Percentiles rank a stretch among this genome's conserved stretches.
phyloP scores from a whole-genome alignment of 2,888 invertebrate genomes.

The Philhelius pedissequus region DNA sequence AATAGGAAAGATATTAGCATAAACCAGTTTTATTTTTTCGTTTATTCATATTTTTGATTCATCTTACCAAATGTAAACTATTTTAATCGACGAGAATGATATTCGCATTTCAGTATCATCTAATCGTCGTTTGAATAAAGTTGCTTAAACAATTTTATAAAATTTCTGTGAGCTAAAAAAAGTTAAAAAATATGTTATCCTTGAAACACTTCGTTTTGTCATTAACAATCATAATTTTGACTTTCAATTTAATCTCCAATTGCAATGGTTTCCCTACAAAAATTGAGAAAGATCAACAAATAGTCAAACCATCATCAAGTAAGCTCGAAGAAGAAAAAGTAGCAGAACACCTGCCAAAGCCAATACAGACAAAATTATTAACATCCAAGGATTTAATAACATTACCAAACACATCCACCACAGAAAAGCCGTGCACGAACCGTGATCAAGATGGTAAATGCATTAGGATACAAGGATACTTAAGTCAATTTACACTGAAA shows the following conservation, averaged over 20 bases:
- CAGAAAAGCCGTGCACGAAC: not conserved
- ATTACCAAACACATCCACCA: not conserved
- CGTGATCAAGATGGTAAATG: not conserved
- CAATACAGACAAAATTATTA: not conserved
- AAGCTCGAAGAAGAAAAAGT: not conserved
- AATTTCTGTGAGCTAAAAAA: not conserved
- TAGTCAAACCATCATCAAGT: not conserved
- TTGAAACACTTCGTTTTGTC: not conserved
- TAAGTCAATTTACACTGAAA: not conserved
- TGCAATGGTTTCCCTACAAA: not conserved
- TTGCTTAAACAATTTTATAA: not conserved
- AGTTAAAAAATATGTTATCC: not conserved
- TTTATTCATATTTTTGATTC: not conserved
- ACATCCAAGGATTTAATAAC: slow-evolving; percentile 14
- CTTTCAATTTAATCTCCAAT: not conserved
- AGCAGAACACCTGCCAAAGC: not conserved
- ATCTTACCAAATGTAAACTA: not conserved
- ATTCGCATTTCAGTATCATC: not conserved
- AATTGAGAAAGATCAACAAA: not conserved
- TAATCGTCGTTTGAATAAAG: slow-evolving; percentile 4
- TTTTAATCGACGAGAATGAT: not conserved
- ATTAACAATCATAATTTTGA: not conserved
- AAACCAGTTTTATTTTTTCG: not conserved
- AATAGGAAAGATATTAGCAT: not conserved
- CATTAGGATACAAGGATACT: not conserved